Conservation (phyloP, 1,140 invertebrate genomes). For the Pollicipes pollicipes region DNA sequence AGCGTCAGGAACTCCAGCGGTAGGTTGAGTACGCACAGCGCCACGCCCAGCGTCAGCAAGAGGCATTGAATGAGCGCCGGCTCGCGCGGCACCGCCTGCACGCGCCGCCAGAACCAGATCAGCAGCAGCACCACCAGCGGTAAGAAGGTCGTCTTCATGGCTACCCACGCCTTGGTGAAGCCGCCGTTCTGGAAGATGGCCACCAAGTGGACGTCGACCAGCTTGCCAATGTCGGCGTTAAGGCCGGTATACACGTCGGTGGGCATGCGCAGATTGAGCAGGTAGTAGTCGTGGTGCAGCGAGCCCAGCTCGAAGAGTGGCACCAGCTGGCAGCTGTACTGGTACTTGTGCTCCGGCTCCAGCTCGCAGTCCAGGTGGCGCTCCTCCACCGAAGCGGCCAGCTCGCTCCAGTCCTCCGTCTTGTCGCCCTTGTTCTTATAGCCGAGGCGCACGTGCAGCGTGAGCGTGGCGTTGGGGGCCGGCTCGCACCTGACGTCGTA, state of each 20-base stretch:
- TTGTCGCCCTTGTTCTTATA: constrained; percentile 64
- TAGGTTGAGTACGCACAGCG: constrained; percentile 73
- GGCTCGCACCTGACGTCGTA: background rate
- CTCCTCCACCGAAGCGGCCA: constrained; percentile 52
- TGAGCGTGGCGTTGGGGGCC: constrained; percentile 32
- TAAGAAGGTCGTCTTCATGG: constrained; percentile 86
- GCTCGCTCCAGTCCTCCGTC: constrained; percentile 56
- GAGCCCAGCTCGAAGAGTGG: constrained; percentile 95
- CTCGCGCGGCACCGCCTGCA: constrained; percentile 60
- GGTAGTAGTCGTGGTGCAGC: constrained; percentile 85
- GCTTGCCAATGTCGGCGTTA: constrained; percentile 26
- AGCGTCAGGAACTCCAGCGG: constrained; percentile 90
- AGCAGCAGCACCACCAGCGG: constrained; percentile 69
- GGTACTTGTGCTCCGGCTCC: constrained; percentile 32
- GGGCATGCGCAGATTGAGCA: constrained; percentile 84
- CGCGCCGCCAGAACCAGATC: constrained; percentile 86
- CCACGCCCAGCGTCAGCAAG: constrained; percentile 62
- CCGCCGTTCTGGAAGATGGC: constrained; percentile 93
- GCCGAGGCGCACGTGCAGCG: constrained; percentile 64
- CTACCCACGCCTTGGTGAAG: constrained; percentile 95
- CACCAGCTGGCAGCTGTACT: constrained; percentile 71
- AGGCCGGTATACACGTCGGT: constrained; percentile 20
- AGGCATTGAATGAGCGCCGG: constrained; percentile 83
- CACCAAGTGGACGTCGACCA: constrained; percentile 30
- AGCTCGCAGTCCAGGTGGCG: constrained; percentile 57